Base-by-base conservation (phyloP, 2,113 vertebrate species). In the Rafetus swinhoei region DNA sequence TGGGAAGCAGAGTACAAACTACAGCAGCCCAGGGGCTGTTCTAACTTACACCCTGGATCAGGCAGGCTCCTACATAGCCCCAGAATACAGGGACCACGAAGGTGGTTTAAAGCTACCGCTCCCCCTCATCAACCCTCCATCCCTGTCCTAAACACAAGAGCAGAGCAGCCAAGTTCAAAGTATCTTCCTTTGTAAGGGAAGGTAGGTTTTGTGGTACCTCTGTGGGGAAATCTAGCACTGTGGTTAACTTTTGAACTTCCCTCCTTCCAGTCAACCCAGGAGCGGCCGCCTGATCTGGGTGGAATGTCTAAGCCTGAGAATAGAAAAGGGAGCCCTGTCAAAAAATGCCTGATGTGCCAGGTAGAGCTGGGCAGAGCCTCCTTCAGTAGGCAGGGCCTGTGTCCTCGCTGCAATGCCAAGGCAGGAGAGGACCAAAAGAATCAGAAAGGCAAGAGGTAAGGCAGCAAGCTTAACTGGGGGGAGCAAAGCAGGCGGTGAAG, bases 261-360 rank as follows among this genome's bases (percentile, higher is more conserved):
- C 53, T 53, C 82, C 84, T 54, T 57, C 2, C 72, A 81, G 95
- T 88, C 89, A 84, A 52, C 79, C 87, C 16, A 21, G 50, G 57
- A 4, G 32, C 2, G 86, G 57, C 80, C 62, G 2, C 84, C 76
- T 53, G 21, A 25, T 50, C 62, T 79, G 54, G 25, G 81, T 29
- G 8, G 65, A 62, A 90, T 90, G 93, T 59, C 90, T 22, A 2
- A 55, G 82, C 52, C 88, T 84, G 79, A 15, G 11, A 39, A 35
- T 60, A 9, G 29, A 87, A 92, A 80, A 76, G 90, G 74, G 69
- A 80, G 59, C 57, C 80, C n/a, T 3, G 4, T 21, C 80, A 57
- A 27, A 1, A 62, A 53, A 18, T 53, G 77, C 62, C 55, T 8
- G 0, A 0, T 84, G 11, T 16, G 57, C 65, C n/a, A n/a, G 2